phyloP scores from a whole-genome alignment of 2,888 invertebrate species.

The Diachrysia chrysitis region DNA sequence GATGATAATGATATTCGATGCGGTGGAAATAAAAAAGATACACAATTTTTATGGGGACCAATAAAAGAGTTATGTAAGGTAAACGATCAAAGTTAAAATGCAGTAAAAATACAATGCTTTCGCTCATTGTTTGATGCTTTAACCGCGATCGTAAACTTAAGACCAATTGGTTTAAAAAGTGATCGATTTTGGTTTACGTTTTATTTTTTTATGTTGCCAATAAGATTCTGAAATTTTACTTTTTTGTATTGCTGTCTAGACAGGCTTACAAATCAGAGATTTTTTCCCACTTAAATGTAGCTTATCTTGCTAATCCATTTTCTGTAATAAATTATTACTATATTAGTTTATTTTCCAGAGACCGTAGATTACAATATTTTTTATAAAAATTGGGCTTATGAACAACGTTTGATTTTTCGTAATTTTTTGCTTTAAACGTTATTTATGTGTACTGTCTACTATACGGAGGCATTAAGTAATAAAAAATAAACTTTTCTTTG shows the following conservation, averaged over 20 bases:
- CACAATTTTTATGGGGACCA: slow-evolving; percentile 58
- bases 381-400: no score
- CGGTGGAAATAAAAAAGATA: slow-evolving; percentile 49
- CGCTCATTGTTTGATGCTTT: slow-evolving; percentile 82
- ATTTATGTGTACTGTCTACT: no score
- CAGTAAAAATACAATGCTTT: slow-evolving; percentile 81
- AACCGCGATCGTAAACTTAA: slow-evolving; percentile 80
- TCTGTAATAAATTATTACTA: background rate
- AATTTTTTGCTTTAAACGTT: no score
- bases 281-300: background rate
- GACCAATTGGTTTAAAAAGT: slow-evolving; percentile 84
- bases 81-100: slow-evolving; percentile 81
- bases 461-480: no score
- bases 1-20: slow-evolving; percentile 48
- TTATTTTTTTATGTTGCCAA: slow-evolving; percentile 17
- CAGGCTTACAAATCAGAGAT: slow-evolving; percentile 3
- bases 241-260: slow-evolving; percentile 29
- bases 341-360: background rate
- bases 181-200: slow-evolving; percentile 53
- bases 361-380: no score
- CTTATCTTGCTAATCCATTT: background rate
- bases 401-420: no score
- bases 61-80: slow-evolving; percentile 79
- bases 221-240: slow-evolving; percentile 1
- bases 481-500: no score